Base-by-base conservation (phyloP, 2,888 invertebrate genomes). In the Drosophila testacea region DNA sequence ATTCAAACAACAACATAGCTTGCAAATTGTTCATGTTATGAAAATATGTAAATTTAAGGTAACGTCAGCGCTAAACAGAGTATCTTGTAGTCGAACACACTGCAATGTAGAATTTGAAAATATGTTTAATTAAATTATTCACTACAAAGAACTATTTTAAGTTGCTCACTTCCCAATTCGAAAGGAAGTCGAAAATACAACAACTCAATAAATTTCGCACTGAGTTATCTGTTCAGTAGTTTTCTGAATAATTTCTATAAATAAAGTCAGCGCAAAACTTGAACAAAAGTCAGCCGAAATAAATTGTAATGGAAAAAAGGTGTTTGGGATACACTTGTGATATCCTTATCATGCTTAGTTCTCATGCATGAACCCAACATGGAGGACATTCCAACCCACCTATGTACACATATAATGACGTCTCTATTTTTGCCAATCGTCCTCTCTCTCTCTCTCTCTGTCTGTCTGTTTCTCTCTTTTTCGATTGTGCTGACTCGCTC, bases 241-340 rank as follows among this genome's bases (percentile, higher is more conserved):
- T 39, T 52, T 3, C 38, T 39, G 4, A 13, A 32, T 48, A 48
- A 48, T 32, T 32, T 48, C 47, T 32, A 32, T 13, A 48, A 48
- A 48, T 48, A 32, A 48, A 48, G 16, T 48, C 28, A 39, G 13
- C 39, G 28, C 22, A n/a, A 7, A 50, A 27, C 22, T 36, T 50
- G 10, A 36, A 27, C 50, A 52, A 13, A 39, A 52, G 39, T 16
- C 41, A 16, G 30, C 52, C 16, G 30, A 54, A 54, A 54, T 41
- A 30, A 41, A 30, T 54, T 54, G 52, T 55, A 56, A 56, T 56
- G 56, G 44, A 22, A 4, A 22, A 46, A 56, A 56, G 56, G 42
- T 42, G 42, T 55, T 55, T 55, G 32, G 44, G 9, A 11, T 36
- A 22, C 36, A 46, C 39, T 55, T 69, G 30, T 16, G 57, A 66